These are phyloP conservation scores for Scaptomyza polygonia DNA, from an alignment of 2,888 invertebrate species.

Conservation along the genomic window DNA sequence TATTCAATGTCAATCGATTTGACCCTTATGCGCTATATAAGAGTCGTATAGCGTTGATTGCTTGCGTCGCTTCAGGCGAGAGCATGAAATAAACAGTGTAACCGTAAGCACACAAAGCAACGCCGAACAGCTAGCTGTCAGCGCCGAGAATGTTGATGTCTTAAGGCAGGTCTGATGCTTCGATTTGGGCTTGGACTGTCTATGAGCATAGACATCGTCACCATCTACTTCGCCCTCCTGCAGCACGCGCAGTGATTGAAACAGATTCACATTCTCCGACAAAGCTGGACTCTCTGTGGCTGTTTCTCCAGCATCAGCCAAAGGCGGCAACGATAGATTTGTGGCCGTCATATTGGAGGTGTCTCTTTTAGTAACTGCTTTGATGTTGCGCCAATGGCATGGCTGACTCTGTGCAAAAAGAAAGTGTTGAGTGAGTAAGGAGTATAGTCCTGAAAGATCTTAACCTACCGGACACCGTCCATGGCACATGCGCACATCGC, in stretches of 20 bases:
- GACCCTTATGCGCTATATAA: slow-evolving; percentile 88
- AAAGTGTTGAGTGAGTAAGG: neutral
- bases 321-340: slow-evolving; percentile 65
- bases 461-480: slow-evolving; percentile 94
- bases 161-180: slow-evolving; percentile 87
- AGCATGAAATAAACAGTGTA: slow-evolving; percentile 90
- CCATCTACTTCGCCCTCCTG: slow-evolving; percentile 92
- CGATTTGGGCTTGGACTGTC: slow-evolving; percentile 42
- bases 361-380: slow-evolving; percentile 91
- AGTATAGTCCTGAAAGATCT: neutral
- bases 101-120: slow-evolving; percentile 89
- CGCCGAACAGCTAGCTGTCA: slow-evolving; percentile 89
- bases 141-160: slow-evolving; percentile 88
- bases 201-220: slow-evolving; percentile 72
- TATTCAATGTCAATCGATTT: slow-evolving; percentile 85
- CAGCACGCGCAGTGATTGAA: slow-evolving; percentile 93
- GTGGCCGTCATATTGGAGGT: slow-evolving; percentile 84
- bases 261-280: slow-evolving; percentile 95
- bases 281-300: slow-evolving; percentile 83
- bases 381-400: slow-evolving; percentile 96
- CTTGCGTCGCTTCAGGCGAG: slow-evolving; percentile 88
- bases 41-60: slow-evolving; percentile 85
- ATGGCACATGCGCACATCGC: slow-evolving; percentile 97
- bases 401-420: slow-evolving; percentile 90
- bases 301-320: slow-evolving; percentile 34